phyloP scores from a whole-genome alignment of 2,113 vertebrate species.

The Phalacrocorax carbo region DNA sequence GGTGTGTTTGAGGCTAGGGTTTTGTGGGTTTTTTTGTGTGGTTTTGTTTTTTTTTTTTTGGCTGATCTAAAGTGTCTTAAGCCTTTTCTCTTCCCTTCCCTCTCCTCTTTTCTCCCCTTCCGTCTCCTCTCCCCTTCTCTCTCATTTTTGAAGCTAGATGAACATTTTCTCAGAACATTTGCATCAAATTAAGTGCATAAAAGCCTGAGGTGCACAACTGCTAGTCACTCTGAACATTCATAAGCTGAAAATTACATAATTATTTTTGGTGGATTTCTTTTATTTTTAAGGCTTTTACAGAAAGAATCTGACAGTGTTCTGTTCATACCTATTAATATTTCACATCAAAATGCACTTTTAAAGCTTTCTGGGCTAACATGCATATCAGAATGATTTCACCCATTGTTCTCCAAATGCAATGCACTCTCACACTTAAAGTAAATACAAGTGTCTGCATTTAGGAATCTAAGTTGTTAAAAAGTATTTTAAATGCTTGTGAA shows the following conservation, averaged over 20 bases:
- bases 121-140: background rate
- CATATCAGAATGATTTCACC: background rate
- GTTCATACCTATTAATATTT: constrained; percentile 64
- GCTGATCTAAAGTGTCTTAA: background rate
- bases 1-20: background rate
- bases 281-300: constrained; percentile 59
- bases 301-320: constrained; percentile 32
- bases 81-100: background rate
- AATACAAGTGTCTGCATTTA: background rate
- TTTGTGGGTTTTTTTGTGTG: too few relatives aligned
- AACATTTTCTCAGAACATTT: constrained; percentile 40
- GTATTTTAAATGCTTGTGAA: constrained; percentile 1
- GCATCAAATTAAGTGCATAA: constrained; percentile 50
- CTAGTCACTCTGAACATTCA: background rate
- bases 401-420: background rate
- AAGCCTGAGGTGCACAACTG: constrained; percentile 7
- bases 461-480: constrained; percentile 15
- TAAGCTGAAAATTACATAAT: constrained; percentile 50
- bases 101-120: background rate
- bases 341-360: constrained; percentile 58
- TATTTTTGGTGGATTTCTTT: background rate
- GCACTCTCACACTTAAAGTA: background rate
- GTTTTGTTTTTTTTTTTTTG: background rate
- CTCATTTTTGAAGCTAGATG: constrained; percentile 3
- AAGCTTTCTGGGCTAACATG: constrained; percentile 32